These are phyloP conservation scores for Limenitis camilla DNA, from an alignment of 2,888 invertebrate genomes.

Conservation along the genomic window DNA sequence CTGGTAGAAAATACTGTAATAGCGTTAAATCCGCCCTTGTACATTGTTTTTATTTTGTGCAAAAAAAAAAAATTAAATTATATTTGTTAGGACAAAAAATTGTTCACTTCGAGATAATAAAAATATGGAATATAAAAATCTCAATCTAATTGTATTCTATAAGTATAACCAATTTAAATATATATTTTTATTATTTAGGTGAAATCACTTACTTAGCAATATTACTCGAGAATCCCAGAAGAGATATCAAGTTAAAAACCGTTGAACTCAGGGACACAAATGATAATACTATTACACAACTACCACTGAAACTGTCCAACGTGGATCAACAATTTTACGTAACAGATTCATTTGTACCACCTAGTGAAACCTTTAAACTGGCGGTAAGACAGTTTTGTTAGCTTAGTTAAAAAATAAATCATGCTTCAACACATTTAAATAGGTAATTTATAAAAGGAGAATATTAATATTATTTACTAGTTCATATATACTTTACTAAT, in stretches of 20 bases:
- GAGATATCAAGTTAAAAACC: conserved; percentile 29
- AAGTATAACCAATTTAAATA: too few species aligned
- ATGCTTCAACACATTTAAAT: too few species aligned
- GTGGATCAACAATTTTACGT: conserved; percentile 36
- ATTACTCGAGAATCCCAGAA: conserved; percentile 30
- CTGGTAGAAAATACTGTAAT: too few species aligned
- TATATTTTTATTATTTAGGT: background rate
- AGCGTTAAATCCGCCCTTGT: too few species aligned
- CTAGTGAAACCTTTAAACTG: conserved; percentile 38
- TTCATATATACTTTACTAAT: too few species aligned
- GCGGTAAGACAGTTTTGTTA: conserved; percentile 24
- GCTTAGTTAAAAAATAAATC: too few species aligned
- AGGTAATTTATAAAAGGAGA: too few species aligned
- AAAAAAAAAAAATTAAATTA: too few species aligned
- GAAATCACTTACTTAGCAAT: conserved; percentile 30
- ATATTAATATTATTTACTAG: too few species aligned
- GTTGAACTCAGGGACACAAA: conserved; percentile 35
- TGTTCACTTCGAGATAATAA: conserved; percentile 30
- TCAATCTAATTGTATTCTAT: too few species aligned
- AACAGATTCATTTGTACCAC: conserved; percentile 32
- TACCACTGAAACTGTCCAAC: conserved; percentile 30
- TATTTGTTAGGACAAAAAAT: too few species aligned
- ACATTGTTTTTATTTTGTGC: too few species aligned
- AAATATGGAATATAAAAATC: conserved; percentile 5
- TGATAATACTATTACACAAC: conserved; percentile 28